Percentiles rank a stretch among this genome's conserved stretches.
Evolutionary conservation across 2,113 vertebrate species (phyloP).

Genomic region (Aspiorhynchus laticeps): DNA sequence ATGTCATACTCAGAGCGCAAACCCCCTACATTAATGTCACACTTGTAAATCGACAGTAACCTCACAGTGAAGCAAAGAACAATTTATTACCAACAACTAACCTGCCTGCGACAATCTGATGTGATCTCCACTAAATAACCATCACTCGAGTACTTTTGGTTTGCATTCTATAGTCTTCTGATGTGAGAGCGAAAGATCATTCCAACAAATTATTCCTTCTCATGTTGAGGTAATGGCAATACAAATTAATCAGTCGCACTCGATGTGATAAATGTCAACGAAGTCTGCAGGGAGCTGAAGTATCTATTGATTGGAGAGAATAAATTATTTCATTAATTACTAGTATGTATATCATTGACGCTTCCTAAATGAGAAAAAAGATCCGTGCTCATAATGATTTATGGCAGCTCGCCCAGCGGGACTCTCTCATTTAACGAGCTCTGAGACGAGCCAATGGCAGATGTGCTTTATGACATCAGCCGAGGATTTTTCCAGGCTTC

Average conservation of each 20-base stretch:
- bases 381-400: slow-evolving; percentile 45
- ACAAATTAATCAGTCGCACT: slow-evolving; percentile 56
- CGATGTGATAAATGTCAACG: slow-evolving; percentile 60
- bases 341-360: slow-evolving; percentile 50
- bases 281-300: slow-evolving; percentile 28
- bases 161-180: slow-evolving; percentile 13
- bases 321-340: slow-evolving; percentile 54
- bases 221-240: slow-evolving; percentile 54
- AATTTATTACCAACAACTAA: neutral
- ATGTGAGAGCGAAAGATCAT: slow-evolving; percentile 44
- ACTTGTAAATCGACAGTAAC: neutral
- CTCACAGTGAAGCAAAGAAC: neutral
- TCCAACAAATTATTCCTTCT: slow-evolving; percentile 48
- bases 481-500: slow-evolving; percentile 35
- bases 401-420: slow-evolving; percentile 46
- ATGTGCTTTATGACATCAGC: slow-evolving; percentile 50
- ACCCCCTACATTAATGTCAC: neutral
- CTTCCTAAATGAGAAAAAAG: slow-evolving; percentile 51
- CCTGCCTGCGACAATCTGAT: neutral
- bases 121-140: slow-evolving; percentile 36
- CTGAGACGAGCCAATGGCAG: slow-evolving; percentile 39
- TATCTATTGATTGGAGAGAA: slow-evolving; percentile 59
- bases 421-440: slow-evolving; percentile 47
- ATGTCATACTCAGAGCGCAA: neutral
- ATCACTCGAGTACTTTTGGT: slow-evolving; percentile 13